Evolutionary conservation across 2,888 invertebrate species (phyloP), one percentile per base, ranked within the genome.

Genomic region (Falcaria lacertinaria): DNA sequence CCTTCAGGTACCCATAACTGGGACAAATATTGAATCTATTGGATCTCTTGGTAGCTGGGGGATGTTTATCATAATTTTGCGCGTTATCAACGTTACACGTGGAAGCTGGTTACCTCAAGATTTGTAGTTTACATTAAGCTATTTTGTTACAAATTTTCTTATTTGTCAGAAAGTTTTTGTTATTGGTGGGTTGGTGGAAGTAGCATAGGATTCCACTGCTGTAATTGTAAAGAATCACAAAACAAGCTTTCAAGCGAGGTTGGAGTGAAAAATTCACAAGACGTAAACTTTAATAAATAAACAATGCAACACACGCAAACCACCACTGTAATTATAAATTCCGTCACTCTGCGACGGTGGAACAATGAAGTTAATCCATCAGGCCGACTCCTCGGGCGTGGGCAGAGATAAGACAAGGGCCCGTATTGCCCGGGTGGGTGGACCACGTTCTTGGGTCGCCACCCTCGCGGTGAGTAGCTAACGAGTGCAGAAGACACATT

Each of bases 321-420:
- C 53, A 58, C 64, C 65, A 60, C 64, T 69, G 75, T 85, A 88
- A 89, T 89, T 89, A 88, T 87, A 86, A 83, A 89, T 88, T 85
- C 84, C 79, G 84, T 85, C 87, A 84, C 82, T 78, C 73, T 72
- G 79, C 78, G 74, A 77, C 79, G 69, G 71, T 75, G 74, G 81
- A 87, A 88, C 88, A 88, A 88, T 88, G 87, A 85, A 87, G 87
- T 88, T 88, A 88, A 88, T 88, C 88, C 87, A 88, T 88, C 88
- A 88, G 87, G 64, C 73, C 71, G 68, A 72, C 69, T 80, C 86
- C 86, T 79, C 79, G 69, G 88, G 85, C 85, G 85, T 75, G 80
- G 87, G 81, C 68, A 65, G 66, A 85, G 88, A 89, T 89, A 89
- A 89, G 88, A 86, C 83, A 83, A 86, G 83, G 84, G 81, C 80